phyloP scores from a whole-genome alignment of 2,888 invertebrate species.

The Leucophenga montana region DNA sequence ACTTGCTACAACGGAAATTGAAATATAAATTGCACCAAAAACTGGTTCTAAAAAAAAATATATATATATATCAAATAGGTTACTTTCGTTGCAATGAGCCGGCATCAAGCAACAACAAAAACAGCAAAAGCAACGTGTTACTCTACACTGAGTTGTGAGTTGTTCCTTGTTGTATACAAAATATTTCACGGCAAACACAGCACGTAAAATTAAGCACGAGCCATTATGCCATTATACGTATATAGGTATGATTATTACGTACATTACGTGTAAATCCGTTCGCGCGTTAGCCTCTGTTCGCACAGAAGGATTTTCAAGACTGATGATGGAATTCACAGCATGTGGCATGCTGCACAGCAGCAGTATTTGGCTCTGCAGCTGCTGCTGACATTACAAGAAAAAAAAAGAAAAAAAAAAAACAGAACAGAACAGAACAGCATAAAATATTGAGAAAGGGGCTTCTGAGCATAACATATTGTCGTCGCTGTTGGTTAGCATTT shows the following conservation, averaged over 20 bases:
- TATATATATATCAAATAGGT: background rate
- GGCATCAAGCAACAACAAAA: background rate
- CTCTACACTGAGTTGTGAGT: no score
- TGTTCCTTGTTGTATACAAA: background rate
- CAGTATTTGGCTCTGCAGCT: slow-evolving; percentile 20
- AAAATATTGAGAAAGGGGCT: background rate
- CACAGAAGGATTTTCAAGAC: slow-evolving; percentile 64
- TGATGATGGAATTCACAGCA: slow-evolving; percentile 50
- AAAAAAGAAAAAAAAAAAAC: slow-evolving; percentile 17
- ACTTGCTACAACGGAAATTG: background rate
- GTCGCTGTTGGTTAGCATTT: slow-evolving; percentile 39
- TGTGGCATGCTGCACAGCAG: slow-evolving; percentile 40
- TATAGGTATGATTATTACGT: slow-evolving; percentile 27
- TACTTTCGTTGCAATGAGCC: no score
- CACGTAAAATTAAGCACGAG: slow-evolving; percentile 9
- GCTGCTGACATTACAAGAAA: slow-evolving; percentile 12
- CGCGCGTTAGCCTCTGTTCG: slow-evolving; percentile 58
- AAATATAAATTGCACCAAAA: background rate
- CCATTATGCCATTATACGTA: slow-evolving; percentile 23
- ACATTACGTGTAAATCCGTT: slow-evolving; percentile 54
- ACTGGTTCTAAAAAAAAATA: background rate
- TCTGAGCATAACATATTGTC: slow-evolving; percentile 60
- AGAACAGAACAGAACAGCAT: slow-evolving; percentile 14
- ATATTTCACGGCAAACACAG: background rate
- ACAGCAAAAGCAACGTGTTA: slow-evolving; percentile 48